Evolutionary conservation across 2,888 invertebrate species (phyloP).

Genomic region (Idaea aversata): DNA sequence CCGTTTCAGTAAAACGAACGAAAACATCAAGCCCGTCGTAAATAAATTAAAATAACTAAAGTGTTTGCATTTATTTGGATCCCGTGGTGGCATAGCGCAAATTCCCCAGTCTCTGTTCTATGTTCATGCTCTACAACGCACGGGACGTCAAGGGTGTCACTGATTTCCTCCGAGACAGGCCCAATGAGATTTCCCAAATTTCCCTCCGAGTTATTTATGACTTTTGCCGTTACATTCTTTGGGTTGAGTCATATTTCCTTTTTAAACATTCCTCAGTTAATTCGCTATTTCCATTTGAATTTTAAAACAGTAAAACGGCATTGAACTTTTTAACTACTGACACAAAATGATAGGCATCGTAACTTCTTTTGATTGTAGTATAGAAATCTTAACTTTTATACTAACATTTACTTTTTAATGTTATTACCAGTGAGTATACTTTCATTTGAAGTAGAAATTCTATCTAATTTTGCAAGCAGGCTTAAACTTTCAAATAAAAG

Average conservation of each 20-base stretch:
- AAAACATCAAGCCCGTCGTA: constrained; percentile 6
- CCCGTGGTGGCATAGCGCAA: constrained; percentile 22
- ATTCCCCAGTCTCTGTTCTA: constrained; percentile 27
- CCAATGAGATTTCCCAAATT: constrained; percentile 43
- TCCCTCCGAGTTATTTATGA: constrained; percentile 41
- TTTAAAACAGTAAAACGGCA: not conserved
- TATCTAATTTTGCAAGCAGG: not conserved
- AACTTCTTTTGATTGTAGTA: constrained; percentile 21
- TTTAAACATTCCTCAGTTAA: constrained; percentile 8
- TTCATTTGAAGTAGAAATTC: not conserved
- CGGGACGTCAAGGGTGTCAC: constrained; percentile 32
- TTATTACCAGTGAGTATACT: too few relatives aligned
- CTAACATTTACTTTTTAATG: too few relatives aligned
- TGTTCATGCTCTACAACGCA: constrained; percentile 30
- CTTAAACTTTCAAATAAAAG: constrained; percentile 7
- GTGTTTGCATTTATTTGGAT: not conserved
- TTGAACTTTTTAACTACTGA: not conserved
- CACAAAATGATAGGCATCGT: not conserved
- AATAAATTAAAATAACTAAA: constrained; percentile 1
- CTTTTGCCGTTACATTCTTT: constrained; percentile 26
- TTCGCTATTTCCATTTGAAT: constrained; percentile 2
- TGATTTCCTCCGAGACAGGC: constrained; percentile 41
- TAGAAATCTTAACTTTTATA: not conserved
- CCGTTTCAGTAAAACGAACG: constrained; percentile 7
- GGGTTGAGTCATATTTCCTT: constrained; percentile 25